Conservation (phyloP, 92 coral and sea anemone species). For the Zoanthus sansibaricus region DNA sequence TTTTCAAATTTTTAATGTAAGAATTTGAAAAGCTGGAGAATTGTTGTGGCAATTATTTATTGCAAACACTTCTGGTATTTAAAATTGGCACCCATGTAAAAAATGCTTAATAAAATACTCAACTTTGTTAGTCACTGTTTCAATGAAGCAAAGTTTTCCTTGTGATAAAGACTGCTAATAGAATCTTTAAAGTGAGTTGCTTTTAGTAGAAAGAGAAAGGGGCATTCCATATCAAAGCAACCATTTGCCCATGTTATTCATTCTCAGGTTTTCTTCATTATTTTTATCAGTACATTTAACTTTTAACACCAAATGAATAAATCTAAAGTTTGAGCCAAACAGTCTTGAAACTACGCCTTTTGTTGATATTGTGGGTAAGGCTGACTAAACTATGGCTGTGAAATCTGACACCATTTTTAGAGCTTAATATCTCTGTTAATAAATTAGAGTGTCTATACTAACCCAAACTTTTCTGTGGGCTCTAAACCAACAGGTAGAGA, state of each 20-base stretch:
- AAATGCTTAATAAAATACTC: not conserved
- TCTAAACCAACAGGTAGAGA: constrained; percentile 7
- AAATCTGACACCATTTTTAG: not conserved
- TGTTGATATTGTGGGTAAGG: constrained; percentile 1
- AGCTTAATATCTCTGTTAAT: constrained; percentile 2
- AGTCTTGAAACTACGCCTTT: not conserved
- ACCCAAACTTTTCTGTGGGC: constrained; percentile 16
- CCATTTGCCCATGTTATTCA: constrained; percentile 4
- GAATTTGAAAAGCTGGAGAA: constrained; percentile 3
- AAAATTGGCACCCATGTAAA: constrained; percentile 4
- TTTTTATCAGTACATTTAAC: constrained; percentile 5
- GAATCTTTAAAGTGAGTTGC: constrained; percentile 7
- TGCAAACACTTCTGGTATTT: not conserved
- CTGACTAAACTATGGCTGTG: not conserved
- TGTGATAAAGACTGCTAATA: constrained; percentile 6
- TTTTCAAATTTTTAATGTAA: not conserved
- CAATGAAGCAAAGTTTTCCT: constrained; percentile 3
- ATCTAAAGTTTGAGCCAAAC: constrained; percentile 6
- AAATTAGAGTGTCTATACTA: constrained; percentile 2
- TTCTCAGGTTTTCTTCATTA: constrained; percentile 7
- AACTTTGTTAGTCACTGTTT: constrained; percentile 6
- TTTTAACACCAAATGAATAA: constrained; percentile 5
- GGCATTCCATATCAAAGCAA: not conserved
- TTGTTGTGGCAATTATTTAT: no score
- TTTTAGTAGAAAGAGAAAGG: constrained; percentile 6